These are phyloP conservation scores for Hesperophylax magnus DNA, from an alignment of 1,140 invertebrate species.

Conservation along the genomic window DNA sequence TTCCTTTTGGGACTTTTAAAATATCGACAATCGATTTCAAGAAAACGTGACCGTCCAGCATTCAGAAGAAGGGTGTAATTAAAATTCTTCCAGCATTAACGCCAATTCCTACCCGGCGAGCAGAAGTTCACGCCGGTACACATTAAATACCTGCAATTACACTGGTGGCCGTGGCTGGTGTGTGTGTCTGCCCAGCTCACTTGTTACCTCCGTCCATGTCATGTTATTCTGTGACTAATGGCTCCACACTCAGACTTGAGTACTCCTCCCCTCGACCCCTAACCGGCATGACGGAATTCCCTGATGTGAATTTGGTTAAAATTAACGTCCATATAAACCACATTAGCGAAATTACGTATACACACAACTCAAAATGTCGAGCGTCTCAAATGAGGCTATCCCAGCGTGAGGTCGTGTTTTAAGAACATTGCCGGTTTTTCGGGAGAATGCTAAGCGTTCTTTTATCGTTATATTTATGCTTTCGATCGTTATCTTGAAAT, in stretches of 20 bases:
- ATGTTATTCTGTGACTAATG: constrained; percentile 57
- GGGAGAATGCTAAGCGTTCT: constrained; percentile 30
- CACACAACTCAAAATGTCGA: constrained; percentile 21
- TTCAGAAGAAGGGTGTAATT: constrained; percentile 44
- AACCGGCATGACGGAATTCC: constrained; percentile 47
- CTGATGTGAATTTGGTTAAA: constrained; percentile 51
- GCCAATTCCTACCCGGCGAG: constrained; percentile 18
- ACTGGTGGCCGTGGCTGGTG: constrained; percentile 32
- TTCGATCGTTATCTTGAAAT: constrained; percentile 29
- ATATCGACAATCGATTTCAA: neutral
- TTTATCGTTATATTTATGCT: constrained; percentile 28
- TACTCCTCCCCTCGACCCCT: constrained; percentile 37
- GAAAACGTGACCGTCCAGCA: neutral
- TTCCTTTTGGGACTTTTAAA: too few species aligned
- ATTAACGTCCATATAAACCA: constrained; percentile 43
- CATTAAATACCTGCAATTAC: constrained; percentile 55
- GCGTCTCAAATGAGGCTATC: constrained; percentile 16
- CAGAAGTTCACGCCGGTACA: constrained; percentile 9
- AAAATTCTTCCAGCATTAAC: constrained; percentile 45
- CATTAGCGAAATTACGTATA: constrained; percentile 42
- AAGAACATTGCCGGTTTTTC: constrained; percentile 30
- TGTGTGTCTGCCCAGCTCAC: constrained; percentile 45
- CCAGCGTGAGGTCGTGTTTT: constrained; percentile 19
- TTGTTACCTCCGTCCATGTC: constrained; percentile 55
- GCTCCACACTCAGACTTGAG: constrained; percentile 44